Conservation (phyloP, 2,113 vertebrate genomes). For the Xiphorhynchus elegans region DNA sequence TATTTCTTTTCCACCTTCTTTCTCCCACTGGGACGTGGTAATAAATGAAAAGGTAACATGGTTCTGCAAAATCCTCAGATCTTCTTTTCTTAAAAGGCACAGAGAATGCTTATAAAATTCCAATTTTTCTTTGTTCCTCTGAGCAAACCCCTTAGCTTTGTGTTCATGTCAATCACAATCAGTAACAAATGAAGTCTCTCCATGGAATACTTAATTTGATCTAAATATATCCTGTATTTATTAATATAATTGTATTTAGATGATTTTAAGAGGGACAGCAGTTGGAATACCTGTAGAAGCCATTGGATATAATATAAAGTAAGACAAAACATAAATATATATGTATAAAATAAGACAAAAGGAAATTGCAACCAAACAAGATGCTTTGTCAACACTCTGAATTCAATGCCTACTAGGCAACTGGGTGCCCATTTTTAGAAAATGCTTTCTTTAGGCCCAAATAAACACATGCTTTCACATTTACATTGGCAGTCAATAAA, state of each 20-base stretch:
- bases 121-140: neutral
- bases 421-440: conserved; percentile 17
- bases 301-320: neutral
- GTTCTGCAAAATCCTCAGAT: neutral
- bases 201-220: neutral
- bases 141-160: neutral
- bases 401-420: neutral
- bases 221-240: neutral
- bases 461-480: neutral
- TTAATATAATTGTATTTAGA: neutral
- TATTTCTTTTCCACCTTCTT: neutral
- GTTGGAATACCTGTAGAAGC: neutral
- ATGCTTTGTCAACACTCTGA: neutral
- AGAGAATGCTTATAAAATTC: neutral
- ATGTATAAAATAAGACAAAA: neutral
- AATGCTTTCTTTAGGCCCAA: conserved; percentile 1
- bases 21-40: neutral
- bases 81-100: neutral
- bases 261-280: neutral
- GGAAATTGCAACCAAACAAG: neutral
- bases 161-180: neutral
- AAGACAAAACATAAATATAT: neutral
- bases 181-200: neutral
- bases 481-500: conserved; percentile 21
- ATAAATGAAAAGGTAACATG: neutral